Base-by-base conservation (phyloP, 2,797 vertebrate genomes). In the Anableps anableps region DNA sequence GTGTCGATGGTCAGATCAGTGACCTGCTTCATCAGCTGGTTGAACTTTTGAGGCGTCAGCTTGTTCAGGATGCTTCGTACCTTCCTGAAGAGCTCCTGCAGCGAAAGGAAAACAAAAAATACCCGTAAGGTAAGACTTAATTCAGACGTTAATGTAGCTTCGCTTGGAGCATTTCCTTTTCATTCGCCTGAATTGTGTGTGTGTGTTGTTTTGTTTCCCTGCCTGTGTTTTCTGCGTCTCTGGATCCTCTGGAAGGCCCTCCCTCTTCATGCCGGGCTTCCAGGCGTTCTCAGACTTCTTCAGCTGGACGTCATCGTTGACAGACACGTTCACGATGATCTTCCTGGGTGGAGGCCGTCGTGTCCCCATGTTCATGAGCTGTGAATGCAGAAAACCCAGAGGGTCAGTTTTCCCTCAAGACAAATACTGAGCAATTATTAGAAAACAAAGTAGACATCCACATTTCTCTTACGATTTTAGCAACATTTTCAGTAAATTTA, bases 41-140 rank as follows among this genome's bases (percentile, higher is more conserved):
- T 96, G 95, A 99, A 99, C 97, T 99, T 99, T 94, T 99, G 98
- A 1, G 98, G 98, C 0, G 98, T 99, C 89, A 99, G 92, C 91
- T 99, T 99, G 95, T 99, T 99, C 88, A 99, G 94, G 95, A 99
- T 99, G 95, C 98, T 99, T 78, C 98, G 97, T 55, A 99, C 98
- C 90, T 98, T 98, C 84, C 96, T 97, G 95, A 99, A 98, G 81
- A 99, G 96, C 1, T 99, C 98, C 94, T 95, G 85, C 34, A 29
- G 41, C 68, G 43, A 72, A 60, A 2, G 3, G 3, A 26, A 51
- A 74, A 14, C 19, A 51, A 51, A 34, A 34, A 36, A 14, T 14
- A 53, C 10, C 21, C 5, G 0, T 36, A 74, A 74, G 48, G 19
- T 23, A 26, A 36, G 48, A 17, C 7, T 36, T 10, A 74, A 16